Base-by-base conservation (phyloP, 1,140 invertebrate genomes). In the Drosophila micromelanica region DNA sequence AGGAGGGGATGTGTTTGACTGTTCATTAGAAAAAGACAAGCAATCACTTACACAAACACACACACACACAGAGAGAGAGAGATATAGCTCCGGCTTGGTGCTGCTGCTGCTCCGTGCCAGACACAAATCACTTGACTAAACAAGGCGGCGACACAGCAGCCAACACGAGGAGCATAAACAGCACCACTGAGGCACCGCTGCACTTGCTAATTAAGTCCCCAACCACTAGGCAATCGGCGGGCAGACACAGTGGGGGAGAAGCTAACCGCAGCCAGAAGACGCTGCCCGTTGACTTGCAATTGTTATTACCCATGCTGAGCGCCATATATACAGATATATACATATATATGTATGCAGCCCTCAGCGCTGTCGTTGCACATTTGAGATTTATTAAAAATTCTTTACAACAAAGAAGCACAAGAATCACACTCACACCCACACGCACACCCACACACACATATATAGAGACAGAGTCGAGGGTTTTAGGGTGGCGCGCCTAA, bases 351-450 rank as follows among this genome's bases (percentile, higher is more conserved):
- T 35, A 23, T n/a, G 45, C 35, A 56, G 32, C 56, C 48, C 37
- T 49, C 38, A 45, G 68, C 61, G 51, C 55, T 61, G 56, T 61
- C 71, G 84, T 77, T 89, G 87, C 87, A 90, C 87, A 90, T 90
- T 90, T 90, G 87, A 90, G 87, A 90, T 87, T 90, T 90, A 90
- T 90, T 90, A 90, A 90, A 90, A 90, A 90, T 90, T 90, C 86
- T 86, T 90, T 90, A 80, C 70, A 76, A 67, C 52, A 77, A 77
- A 77, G 68, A 70, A 71, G 73, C 73, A 71, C 60, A 74, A 84
- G 63, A 60, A 65, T 52, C 56, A 69, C 62, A 64, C 60, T 45
- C 52, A 49, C 61, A 60, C 52, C 63, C 38, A 57, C 61, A 61
- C n/a, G n/a, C n/a, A n/a, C n/a, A 64, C 60, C 48, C 52, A 49